These are phyloP conservation scores for Scylla paramamosain DNA, from an alignment of 1,140 invertebrate genomes.

Conservation along the genomic window DNA sequence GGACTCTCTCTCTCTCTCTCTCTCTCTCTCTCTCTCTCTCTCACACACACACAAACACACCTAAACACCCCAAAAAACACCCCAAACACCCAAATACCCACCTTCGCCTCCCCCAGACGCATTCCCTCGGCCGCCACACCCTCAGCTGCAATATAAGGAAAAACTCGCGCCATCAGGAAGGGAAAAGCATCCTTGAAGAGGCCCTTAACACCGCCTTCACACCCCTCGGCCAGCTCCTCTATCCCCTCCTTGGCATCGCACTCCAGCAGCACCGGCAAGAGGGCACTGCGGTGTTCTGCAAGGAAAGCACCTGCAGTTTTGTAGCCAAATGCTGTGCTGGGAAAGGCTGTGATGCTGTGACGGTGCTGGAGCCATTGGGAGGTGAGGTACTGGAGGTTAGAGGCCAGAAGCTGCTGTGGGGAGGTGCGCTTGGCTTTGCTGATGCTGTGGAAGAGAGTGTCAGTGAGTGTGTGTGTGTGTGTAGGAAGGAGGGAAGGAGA, in stretches of 20 bases:
- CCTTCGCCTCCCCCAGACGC: not conserved
- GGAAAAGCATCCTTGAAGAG: slow-evolving; percentile 11
- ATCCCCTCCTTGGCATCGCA: not conserved
- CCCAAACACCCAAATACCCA: not conserved
- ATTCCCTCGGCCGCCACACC: not conserved
- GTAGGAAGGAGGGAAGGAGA: too few relatives aligned
- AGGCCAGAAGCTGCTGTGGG: not conserved
- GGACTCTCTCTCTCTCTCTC: too few relatives aligned
- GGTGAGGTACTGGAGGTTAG: slow-evolving; percentile 37
- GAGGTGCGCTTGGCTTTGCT: not conserved
- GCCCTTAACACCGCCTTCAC: not conserved
- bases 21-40: too few relatives aligned
- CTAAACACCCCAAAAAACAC: too few relatives aligned
- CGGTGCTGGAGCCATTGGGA: slow-evolving; percentile 47
- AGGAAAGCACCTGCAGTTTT: not conserved
- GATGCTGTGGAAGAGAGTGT: not conserved
- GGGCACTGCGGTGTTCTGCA: not conserved
- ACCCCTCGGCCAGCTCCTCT: not conserved
- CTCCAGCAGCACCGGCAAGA: slow-evolving; percentile 27
- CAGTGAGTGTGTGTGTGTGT: too few relatives aligned
- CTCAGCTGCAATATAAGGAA: slow-evolving; percentile 51
- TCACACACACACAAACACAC: too few relatives aligned
- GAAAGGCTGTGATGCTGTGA: slow-evolving; percentile 36
- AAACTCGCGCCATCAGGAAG: slow-evolving; percentile 40
- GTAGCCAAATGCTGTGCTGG: not conserved